Percentiles rank a stretch among this genome's conserved stretches.
Conservation (phyloP, 2,888 invertebrate genomes). For the Prionchulus punctatus region DNA sequence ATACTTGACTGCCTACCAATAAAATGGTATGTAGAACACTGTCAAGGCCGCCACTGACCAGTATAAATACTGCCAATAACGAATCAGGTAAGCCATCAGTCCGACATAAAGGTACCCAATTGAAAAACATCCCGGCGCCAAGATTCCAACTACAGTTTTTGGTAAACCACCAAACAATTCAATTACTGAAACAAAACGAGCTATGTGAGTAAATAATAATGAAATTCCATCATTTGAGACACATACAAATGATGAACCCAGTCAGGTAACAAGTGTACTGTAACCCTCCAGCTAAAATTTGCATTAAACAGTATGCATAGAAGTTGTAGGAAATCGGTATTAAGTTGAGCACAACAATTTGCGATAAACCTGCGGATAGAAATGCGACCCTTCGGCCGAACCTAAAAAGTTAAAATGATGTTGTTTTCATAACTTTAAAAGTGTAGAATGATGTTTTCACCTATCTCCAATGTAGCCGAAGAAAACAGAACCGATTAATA, state of each 20-base stretch:
- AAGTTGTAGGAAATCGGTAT: constrained; percentile 4
- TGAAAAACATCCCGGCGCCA: constrained; percentile 8
- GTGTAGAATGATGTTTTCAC: no score
- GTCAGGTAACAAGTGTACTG: constrained; percentile 10
- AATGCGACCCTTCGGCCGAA: constrained; percentile 16
- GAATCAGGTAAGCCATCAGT: constrained; percentile 9
- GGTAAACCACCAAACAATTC: constrained; percentile 11
- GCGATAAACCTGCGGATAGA: constrained; percentile 12
- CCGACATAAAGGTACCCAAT: constrained; percentile 10
- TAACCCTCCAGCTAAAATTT: constrained; percentile 7
- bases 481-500: no score
- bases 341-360: constrained; percentile 10
- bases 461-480: no score
- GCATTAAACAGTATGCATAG: constrained; percentile 2
- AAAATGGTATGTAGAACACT: constrained; percentile 7
- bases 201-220: neutral
- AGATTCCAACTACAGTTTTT: constrained; percentile 11
- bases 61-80: constrained; percentile 11
- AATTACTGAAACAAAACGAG: constrained; percentile 9
- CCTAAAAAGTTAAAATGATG: no score
- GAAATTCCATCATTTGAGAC: neutral
- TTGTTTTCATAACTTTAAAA: no score
- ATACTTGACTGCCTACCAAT: constrained; percentile 4
- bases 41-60: neutral
- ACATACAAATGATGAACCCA: constrained; percentile 9